phyloP scores from a whole-genome alignment of 2,113 vertebrate genomes.

The Oxyura jamaicensis region DNA sequence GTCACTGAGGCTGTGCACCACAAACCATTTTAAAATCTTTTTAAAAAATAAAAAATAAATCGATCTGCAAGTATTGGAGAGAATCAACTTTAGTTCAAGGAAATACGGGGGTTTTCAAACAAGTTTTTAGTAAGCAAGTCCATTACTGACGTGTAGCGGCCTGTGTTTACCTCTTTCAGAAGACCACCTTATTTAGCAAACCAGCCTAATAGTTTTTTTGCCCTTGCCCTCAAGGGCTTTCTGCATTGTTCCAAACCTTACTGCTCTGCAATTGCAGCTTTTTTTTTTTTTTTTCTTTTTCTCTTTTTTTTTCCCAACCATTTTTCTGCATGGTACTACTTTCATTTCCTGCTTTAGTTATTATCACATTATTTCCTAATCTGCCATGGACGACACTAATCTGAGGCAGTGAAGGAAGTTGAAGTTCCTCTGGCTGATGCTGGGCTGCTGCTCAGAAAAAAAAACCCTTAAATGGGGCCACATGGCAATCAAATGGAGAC shows the following conservation, averaged over 20 bases:
- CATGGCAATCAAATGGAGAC: not conserved
- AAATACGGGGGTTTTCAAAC: not conserved
- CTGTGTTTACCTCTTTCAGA: not conserved
- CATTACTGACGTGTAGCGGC: not conserved
- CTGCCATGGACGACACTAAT: not conserved
- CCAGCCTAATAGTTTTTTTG: not conserved
- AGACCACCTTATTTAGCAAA: not conserved
- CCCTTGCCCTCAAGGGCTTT: not conserved
- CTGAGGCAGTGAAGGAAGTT: not conserved
- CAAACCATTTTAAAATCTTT: not conserved
- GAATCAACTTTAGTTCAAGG: not conserved
- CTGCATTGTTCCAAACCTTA: not conserved
- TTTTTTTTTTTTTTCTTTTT: not conserved
- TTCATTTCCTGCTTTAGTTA: not conserved
- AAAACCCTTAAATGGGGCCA: too few relatives aligned
- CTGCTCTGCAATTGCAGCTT: fast-evolving
- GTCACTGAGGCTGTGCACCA: not conserved
- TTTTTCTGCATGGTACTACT: not conserved
- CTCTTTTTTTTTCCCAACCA: not conserved
- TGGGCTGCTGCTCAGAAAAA: not conserved
- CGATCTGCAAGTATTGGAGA: not conserved
- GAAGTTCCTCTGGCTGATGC: not conserved
- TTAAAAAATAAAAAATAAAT: not conserved
- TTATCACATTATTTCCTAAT: not conserved
- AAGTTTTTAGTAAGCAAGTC: not conserved